A percentile compares a stretch with the other conserved stretches of the same genome.
Evolutionary conservation across 2,797 vertebrate genomes (phyloP).

Genomic region (Miichthys miiuy): DNA sequence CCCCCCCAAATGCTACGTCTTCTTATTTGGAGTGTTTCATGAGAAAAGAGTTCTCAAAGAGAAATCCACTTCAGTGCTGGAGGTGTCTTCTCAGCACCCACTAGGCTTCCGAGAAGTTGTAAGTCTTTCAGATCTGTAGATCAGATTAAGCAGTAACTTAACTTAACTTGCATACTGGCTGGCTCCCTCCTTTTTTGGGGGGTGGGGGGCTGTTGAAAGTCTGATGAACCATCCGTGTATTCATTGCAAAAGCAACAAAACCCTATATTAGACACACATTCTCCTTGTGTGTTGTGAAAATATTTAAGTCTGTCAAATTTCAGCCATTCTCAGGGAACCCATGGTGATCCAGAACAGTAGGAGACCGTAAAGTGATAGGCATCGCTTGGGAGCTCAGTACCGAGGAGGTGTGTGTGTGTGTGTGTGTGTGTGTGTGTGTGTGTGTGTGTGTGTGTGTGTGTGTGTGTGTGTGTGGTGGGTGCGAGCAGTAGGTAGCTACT

Average conservation of each 20-base stretch:
- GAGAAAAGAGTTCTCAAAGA: slow-evolving; percentile 51
- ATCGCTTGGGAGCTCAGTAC: slow-evolving; percentile 49
- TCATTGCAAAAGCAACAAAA: slow-evolving; percentile 80
- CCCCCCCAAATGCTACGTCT: slow-evolving; percentile 65
- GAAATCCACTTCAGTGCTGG: slow-evolving; percentile 8
- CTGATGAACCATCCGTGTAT: slow-evolving; percentile 47
- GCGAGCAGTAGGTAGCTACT: slow-evolving; percentile 68
- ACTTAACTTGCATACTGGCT: slow-evolving; percentile 32
- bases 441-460: slow-evolving; percentile 9
- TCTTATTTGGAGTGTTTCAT: slow-evolving; percentile 56
- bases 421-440: not conserved
- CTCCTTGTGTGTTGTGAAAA: slow-evolving; percentile 75
- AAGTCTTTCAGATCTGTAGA: slow-evolving; percentile 49
- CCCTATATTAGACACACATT: slow-evolving; percentile 76
- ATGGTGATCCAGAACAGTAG: slow-evolving; percentile 65
- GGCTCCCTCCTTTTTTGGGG: slow-evolving; percentile 17
- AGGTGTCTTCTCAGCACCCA: slow-evolving; percentile 38
- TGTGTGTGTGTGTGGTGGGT: slow-evolving; percentile 35
- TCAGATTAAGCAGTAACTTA: slow-evolving; percentile 46
- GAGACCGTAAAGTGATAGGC: slow-evolving; percentile 75
- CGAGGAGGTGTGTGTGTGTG: not conserved
- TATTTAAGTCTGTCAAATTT: slow-evolving; percentile 70
- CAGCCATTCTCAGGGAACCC: slow-evolving; percentile 58
- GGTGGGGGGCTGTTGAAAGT: slow-evolving; percentile 28
- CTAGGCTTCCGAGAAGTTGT: slow-evolving; percentile 33